Percentiles rank a stretch among this genome's conserved stretches.
phyloP scores from a whole-genome alignment of 2,797 vertebrate genomes.

The Silurus lanzhouensis region DNA sequence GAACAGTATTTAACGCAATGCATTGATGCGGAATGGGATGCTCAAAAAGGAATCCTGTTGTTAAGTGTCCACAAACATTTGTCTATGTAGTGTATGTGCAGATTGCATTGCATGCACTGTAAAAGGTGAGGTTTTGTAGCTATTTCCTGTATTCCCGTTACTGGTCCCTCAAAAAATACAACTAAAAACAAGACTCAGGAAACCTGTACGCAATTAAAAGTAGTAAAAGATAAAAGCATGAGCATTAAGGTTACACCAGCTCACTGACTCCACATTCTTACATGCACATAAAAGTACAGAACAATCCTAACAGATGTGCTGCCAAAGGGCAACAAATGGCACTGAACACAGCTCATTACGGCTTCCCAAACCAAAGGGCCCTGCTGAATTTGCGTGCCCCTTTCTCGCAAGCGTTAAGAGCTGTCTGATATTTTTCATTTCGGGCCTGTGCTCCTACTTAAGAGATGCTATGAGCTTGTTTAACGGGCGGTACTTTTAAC shows the following conservation, averaged over 20 bases:
- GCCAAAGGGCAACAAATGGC: slow-evolving; percentile 35
- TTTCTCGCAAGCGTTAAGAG: neutral
- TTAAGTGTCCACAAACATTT: too few species aligned
- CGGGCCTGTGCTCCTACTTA: neutral
- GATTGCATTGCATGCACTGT: neutral
- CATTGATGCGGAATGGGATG: neutral
- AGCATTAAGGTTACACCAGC: slow-evolving; percentile 12
- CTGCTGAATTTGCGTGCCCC: neutral
- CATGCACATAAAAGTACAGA: neutral
- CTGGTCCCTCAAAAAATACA: too few species aligned
- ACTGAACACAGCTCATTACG: slow-evolving; percentile 15
- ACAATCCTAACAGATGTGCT: slow-evolving; percentile 28
- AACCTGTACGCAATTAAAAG: slow-evolving; percentile 27
- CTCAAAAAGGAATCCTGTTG: too few species aligned
- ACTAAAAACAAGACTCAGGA: neutral
- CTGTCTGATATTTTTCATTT: neutral
- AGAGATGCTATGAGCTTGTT: neutral
- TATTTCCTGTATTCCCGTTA: neutral
- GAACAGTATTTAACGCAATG: neutral
- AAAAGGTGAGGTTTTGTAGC: neutral
- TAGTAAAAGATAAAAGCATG: neutral
- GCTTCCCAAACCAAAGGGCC: neutral
- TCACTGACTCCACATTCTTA: neutral
- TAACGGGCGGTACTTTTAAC: neutral
- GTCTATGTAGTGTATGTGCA: neutral